phyloP scores from a whole-genome alignment of 2,113 vertebrate species.

The Ailurus styani region DNA sequence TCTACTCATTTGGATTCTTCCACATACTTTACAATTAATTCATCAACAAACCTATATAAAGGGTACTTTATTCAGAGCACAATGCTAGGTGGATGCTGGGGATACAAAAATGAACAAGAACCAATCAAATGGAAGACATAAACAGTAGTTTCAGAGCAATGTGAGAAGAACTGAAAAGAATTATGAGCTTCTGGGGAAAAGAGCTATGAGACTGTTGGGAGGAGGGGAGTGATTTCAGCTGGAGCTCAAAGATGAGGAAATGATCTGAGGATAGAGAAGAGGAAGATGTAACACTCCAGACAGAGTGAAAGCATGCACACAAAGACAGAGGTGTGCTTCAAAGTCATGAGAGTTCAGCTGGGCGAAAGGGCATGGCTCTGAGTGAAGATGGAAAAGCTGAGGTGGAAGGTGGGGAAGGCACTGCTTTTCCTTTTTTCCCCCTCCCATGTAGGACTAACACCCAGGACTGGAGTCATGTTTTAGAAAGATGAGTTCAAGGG shows the following conservation, averaged over 20 bases:
- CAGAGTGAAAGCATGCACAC: background rate
- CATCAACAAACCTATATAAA: background rate
- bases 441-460: background rate
- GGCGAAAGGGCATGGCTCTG: background rate
- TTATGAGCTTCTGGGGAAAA: background rate
- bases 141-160: background rate
- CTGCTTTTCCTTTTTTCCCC: background rate
- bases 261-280: background rate
- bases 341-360: background rate
- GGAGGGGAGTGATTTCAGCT: background rate
- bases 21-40: background rate
- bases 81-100: background rate
- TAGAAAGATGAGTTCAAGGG: background rate
- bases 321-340: background rate
- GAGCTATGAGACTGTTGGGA: background rate
- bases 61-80: background rate
- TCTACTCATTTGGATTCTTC: slow-evolving; percentile 9
- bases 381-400: background rate
- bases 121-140: background rate
- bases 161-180: background rate
- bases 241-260: background rate
- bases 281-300: background rate
- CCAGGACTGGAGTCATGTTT: background rate
- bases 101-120: background rate
- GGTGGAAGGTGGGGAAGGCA: background rate